Conservation (phyloP, 2,797 vertebrate genomes). For the Phataginus tricuspis region DNA sequence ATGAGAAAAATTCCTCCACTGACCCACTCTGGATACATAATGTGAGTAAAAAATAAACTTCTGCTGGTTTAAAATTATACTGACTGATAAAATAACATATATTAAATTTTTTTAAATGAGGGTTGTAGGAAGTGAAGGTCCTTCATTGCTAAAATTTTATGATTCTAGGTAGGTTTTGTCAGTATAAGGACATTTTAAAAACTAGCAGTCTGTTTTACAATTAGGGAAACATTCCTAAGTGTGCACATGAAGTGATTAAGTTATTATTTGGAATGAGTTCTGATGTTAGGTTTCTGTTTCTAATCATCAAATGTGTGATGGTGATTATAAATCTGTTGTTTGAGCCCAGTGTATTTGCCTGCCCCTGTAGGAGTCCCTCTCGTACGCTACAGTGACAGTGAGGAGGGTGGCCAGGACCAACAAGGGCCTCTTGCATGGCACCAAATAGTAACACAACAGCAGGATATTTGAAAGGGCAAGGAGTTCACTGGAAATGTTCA, state of each 20-base stretch:
- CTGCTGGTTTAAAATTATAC: slow-evolving; percentile 1
- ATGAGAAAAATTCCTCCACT: neutral
- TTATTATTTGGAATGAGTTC: neutral
- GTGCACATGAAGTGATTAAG: neutral
- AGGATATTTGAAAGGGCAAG: neutral
- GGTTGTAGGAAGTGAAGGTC: neutral
- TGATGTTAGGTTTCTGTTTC: neutral
- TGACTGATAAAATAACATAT: neutral
- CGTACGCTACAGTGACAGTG: accelerated
- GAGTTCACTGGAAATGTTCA: neutral
- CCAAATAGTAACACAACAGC: neutral
- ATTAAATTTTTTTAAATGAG: neutral
- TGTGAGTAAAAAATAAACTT: neutral
- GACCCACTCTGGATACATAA: neutral
- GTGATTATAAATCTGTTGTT: neutral
- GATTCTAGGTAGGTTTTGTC: neutral
- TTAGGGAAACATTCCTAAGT: neutral
- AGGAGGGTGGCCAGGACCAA: neutral
- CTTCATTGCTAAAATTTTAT: neutral
- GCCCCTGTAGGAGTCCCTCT: neutral
- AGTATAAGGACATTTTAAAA: neutral
- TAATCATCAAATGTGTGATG: neutral
- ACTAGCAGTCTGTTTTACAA: neutral
- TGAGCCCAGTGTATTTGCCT: neutral
- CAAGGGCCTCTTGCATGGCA: accelerated